These are phyloP conservation scores for Gallinago solitaria DNA, from an alignment of 2,797 vertebrate genomes.

Conservation along the genomic window DNA sequence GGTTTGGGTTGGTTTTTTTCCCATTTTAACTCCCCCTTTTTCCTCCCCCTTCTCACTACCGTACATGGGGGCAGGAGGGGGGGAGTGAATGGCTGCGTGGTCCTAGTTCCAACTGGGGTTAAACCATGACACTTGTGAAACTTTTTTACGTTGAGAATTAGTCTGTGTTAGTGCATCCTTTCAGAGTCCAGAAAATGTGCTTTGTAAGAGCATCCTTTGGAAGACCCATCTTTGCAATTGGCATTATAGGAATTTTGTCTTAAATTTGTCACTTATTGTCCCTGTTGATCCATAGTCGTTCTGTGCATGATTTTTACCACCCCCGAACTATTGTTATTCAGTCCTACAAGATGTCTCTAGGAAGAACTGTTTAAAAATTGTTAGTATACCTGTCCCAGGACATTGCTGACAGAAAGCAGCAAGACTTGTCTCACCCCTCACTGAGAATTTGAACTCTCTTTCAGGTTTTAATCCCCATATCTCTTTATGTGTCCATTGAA, in stretches of 20 bases:
- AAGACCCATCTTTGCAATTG: not conserved
- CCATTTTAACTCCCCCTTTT: not conserved
- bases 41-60: not conserved
- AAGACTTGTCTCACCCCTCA: not conserved
- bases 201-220: not conserved
- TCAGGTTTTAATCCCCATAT: slow-evolving; percentile 93
- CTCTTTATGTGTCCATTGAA: slow-evolving; percentile 94
- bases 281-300: not conserved
- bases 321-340: not conserved
- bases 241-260: not conserved
- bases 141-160: not conserved
- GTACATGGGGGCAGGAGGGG: not conserved
- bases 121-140: not conserved
- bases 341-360: not conserved
- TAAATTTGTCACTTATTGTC: not conserved
- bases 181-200: not conserved
- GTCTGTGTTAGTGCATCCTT: not conserved
- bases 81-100: not conserved
- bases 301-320: not conserved
- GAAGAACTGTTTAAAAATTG: not conserved
- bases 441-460: slow-evolving; percentile 6
- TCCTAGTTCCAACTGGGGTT: not conserved
- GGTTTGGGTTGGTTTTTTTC: not conserved
- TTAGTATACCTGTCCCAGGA: not conserved
- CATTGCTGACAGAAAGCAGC: not conserved